phyloP scores from a whole-genome alignment of 2,888 invertebrate species.

The Epicampocera succincta region DNA sequence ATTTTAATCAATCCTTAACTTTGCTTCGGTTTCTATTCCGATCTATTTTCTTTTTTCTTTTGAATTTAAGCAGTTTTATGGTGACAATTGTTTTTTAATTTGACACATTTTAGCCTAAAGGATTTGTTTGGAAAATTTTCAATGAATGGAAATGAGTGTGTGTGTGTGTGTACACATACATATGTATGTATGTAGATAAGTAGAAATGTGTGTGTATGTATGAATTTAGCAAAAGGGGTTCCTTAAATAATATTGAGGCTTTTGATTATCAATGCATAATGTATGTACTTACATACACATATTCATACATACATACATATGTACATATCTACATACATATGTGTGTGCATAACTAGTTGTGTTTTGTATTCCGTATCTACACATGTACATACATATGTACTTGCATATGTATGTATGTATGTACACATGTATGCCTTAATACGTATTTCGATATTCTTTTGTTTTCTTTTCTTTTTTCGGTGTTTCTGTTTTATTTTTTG shows the following conservation, averaged over 20 bases:
- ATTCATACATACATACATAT: constrained; percentile 1
- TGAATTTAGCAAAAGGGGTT: constrained; percentile 9
- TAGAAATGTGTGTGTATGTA: constrained; percentile 14
- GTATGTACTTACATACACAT: neutral
- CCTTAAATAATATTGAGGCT: constrained; percentile 36
- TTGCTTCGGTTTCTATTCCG: constrained; percentile 20
- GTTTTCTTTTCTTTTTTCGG: constrained; percentile 1
- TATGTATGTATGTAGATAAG: no score
- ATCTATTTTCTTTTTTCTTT: neutral
- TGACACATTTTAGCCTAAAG: constrained; percentile 30
- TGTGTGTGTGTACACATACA: constrained; percentile 15
- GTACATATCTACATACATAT: neutral
- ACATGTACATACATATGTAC: no score
- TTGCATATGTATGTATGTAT: no score
- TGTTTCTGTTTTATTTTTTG: neutral
- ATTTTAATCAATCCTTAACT: constrained; percentile 58
- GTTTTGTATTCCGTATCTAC: no score
- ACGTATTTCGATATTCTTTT: neutral
- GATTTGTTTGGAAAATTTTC: neutral
- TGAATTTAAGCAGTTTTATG: constrained; percentile 24
- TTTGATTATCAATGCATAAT: constrained; percentile 21
- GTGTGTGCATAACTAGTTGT: no score
- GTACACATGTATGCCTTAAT: neutral
- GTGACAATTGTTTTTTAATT: constrained; percentile 49
- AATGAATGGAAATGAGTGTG: constrained; percentile 8